Percentiles rank a stretch among this genome's conserved stretches.
These are phyloP conservation scores for Scopus umbretta DNA, from an alignment of 2,113 vertebrate species.

Conservation along the genomic window DNA sequence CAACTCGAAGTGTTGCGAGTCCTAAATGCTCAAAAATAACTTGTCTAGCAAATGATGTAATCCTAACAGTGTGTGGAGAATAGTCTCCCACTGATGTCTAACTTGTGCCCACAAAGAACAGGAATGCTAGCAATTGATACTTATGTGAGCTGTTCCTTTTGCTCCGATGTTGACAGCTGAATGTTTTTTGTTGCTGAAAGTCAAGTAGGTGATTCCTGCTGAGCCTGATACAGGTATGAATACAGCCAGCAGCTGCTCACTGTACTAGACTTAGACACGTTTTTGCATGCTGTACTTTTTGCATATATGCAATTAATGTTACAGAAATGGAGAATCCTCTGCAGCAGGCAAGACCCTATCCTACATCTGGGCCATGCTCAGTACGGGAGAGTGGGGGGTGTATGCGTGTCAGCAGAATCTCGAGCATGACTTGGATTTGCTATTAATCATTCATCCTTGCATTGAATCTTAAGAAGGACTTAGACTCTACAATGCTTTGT, in stretches of 20 bases:
- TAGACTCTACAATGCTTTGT: background rate
- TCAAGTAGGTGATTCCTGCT: background rate
- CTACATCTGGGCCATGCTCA: background rate
- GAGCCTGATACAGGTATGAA: background rate
- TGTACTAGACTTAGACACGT: fast-evolving
- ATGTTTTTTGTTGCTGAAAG: background rate
- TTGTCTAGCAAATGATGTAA: background rate
- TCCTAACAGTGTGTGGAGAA: background rate
- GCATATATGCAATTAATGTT: background rate
- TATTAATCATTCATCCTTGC: background rate
- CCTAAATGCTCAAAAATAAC: background rate
- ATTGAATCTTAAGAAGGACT: background rate
- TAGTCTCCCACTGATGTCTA: background rate
- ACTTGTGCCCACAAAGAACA: background rate
- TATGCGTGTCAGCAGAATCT: background rate
- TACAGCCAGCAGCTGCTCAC: background rate
- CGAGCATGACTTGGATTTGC: background rate
- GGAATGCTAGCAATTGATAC: background rate
- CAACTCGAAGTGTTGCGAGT: background rate
- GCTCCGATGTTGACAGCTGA: background rate
- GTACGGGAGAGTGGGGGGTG: background rate
- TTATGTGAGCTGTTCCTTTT: background rate
- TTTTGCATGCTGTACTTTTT: background rate
- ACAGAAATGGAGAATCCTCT: background rate
- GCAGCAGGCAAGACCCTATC: background rate